A percentile compares a stretch with the other conserved stretches of the same genome.
phyloP scores from a whole-genome alignment of 2,113 vertebrate species.

The Stictonetta naevosa region DNA sequence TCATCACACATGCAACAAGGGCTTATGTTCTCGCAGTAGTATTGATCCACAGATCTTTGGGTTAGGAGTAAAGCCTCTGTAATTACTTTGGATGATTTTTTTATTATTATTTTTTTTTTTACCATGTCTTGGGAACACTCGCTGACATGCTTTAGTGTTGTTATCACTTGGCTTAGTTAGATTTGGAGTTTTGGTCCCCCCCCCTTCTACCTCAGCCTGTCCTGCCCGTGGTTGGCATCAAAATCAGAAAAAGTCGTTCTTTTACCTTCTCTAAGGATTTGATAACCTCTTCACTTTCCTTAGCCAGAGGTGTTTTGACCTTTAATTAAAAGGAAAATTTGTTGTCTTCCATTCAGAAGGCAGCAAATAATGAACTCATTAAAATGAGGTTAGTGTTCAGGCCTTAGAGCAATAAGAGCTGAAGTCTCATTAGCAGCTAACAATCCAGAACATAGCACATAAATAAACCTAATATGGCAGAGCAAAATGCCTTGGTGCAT shows the following conservation, averaged over 20 bases:
- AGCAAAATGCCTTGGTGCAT: conserved; percentile 81
- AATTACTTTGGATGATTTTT: conserved; percentile 69
- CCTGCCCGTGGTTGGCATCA: conserved; percentile 34
- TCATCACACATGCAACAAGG: conserved; percentile 42
- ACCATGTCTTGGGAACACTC: conserved; percentile 32
- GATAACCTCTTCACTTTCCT: conserved; percentile 77
- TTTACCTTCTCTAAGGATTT: conserved; percentile 61
- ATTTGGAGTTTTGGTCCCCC: conserved; percentile 76
- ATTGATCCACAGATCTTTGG: conserved; percentile 60
- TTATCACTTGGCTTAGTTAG: conserved; percentile 78
- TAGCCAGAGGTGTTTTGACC: conserved; percentile 82
- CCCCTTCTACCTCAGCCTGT: background rate
- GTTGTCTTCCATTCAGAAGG: conserved; percentile 90
- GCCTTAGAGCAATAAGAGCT: conserved; percentile 79
- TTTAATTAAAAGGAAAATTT: conserved; percentile 89
- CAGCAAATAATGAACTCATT: conserved; percentile 98
- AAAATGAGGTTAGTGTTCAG: conserved; percentile 88
- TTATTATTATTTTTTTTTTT: background rate
- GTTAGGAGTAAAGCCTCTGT: conserved; percentile 65
- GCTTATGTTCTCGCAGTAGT: background rate
- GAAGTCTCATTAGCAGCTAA: conserved; percentile 85
- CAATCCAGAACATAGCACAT: conserved; percentile 83
- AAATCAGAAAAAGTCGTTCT: conserved; percentile 61
- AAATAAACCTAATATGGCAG: conserved; percentile 83
- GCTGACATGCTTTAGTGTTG: conserved; percentile 48